Evolutionary conservation across 2,797 vertebrate genomes (phyloP), one percentile per base, ranked within the genome.

Genomic region (Arrhamphus sclerolepis): DNA sequence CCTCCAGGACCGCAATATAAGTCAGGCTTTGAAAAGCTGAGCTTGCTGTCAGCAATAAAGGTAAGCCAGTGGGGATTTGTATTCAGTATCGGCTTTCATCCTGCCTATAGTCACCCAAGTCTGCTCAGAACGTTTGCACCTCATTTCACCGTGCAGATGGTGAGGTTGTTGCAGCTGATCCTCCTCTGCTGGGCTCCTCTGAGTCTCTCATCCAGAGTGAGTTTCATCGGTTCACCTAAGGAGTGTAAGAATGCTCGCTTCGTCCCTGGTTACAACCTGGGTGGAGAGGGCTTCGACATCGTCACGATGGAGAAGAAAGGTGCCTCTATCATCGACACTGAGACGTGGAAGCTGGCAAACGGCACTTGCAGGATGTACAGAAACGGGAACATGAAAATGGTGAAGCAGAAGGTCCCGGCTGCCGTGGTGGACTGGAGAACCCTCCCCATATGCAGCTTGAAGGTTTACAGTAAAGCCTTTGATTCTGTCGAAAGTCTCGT

Each of bases 201-300:
- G 0, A 56, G 80, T 66, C 20, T 22, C n/a, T 6, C 74, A 10
- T 68, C 65, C 40, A 56, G 1, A 1, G 22, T 70, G 0, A 31
- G 40, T 28, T 63, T 65, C 49, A 24, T 8, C 4, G 79, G 77
- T 28, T 50, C 72, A 11, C 55, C 62, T 0, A 4, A 71, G 0
- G 72, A 90, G 51, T 95, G 94, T 77, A 3, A 28, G 14, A 26
- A 34, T 0, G 76, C 56, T 1, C 11, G 1, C 1, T 90, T 90
- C 0, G 83, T 90, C 19, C 94, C 94, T 0, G 93, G 94, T 3
- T 75, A 89, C 0, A 80, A 85, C 68, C 78, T 94, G 64, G 92
- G 88, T 0, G 94, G 94, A 3, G 92, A 94, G 54, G 94, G 94
- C 1, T 72, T 94, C 4, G 85, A 95, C 20, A 90, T 95, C 11